Percentiles rank a stretch among this genome's conserved stretches.
Conservation (phyloP, 2,797 vertebrate genomes). For the Gorsachius magnificus region DNA sequence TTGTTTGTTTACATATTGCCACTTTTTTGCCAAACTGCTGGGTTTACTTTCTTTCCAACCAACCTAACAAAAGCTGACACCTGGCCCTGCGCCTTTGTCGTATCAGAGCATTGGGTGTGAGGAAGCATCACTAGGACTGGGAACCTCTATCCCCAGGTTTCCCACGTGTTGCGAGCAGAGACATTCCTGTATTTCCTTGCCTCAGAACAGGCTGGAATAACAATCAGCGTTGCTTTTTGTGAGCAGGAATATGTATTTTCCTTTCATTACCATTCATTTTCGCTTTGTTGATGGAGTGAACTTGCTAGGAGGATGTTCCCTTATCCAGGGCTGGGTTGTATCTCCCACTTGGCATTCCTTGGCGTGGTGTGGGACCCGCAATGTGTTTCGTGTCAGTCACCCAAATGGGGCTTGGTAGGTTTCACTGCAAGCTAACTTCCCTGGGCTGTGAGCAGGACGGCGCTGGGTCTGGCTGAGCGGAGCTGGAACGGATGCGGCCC, state of each 20-base stretch:
- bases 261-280: slow-evolving; percentile 27
- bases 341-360: background rate
- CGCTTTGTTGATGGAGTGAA: background rate
- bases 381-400: background rate
- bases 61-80: background rate
- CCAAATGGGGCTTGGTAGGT: background rate
- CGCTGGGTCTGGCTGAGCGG: background rate
- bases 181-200: background rate
- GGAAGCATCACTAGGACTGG: background rate
- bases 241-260: slow-evolving; percentile 31
- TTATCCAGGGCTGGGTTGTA: background rate
- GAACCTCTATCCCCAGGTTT: background rate
- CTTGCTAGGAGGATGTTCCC: background rate
- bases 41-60: background rate
- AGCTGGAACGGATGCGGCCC: background rate
- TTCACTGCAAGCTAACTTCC: background rate
- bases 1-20: background rate
- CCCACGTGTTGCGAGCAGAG: background rate
- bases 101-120: background rate
- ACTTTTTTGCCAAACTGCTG: background rate
- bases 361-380: background rate
- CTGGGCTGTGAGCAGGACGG: background rate
- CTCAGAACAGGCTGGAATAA: background rate
- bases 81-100: background rate
- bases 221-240: background rate